Evolutionary conservation across 2,888 invertebrate species (phyloP), one percentile per base, ranked within the genome.

Genomic region (Metellina segmentata): DNA sequence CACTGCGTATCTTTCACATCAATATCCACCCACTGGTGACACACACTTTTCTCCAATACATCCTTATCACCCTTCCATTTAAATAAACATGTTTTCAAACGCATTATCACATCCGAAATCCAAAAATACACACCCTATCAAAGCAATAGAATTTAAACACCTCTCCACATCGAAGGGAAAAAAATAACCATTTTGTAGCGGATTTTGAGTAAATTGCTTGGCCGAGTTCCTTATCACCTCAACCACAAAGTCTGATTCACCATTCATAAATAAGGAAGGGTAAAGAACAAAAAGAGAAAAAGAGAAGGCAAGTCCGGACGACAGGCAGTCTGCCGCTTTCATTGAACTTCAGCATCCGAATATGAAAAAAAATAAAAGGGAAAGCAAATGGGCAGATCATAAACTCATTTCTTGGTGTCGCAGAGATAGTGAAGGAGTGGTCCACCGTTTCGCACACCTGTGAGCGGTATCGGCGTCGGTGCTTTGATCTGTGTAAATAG

Each of bases 381-480:
- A 61, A 61, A 16, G 77, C 34, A 7, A 48, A 34, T 34, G 34
- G 34, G 34, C 34, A 70, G 82, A 91, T 91, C 87, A 91, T 91
- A 91, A 91, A 91, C 87, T 74, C 91, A 87, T 91, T 87, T 91
- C 72, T 83, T 48, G 34, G 51, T 87, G 82, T 87, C 48, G 87
- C 77, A 90, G 77, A 91, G 91, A 91, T 91, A 91, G 87, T 53
- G 72, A 78, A 72, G 91, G 91, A 83, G 87, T 88, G 87, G 82
- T 72, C 34, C 69, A 7, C 48, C 51, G 19, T 16, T 77, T 77
- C 49, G 70, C 90, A 91, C 91, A 91, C 91, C 91, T 91, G 91
- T 88, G 91, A 83, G 83, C 71, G 61, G 82, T 70, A 79, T 85
- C 85, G 83, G 78, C 71, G 87, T 70, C 91, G 61, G 89, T 19